Evolutionary conservation across 2,113 vertebrate species (phyloP).

Genomic region (Ctenodactylus gundi): DNA sequence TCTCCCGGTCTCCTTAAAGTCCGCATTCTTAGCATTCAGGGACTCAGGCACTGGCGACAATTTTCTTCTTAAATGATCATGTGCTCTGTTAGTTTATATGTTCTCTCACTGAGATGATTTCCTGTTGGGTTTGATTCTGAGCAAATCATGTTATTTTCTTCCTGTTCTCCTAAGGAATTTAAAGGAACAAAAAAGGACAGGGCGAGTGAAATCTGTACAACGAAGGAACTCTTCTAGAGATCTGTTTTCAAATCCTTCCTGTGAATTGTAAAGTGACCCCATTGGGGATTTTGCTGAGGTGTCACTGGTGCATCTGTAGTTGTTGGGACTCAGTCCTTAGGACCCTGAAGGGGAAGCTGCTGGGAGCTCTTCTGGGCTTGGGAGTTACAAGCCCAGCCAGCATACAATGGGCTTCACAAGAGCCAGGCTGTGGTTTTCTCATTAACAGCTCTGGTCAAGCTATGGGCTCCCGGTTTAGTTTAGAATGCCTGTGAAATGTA

Average conservation of each 20-base stretch:
- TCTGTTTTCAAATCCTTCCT: background rate
- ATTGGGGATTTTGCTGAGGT: background rate
- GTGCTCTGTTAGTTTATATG: background rate
- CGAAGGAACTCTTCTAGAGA: background rate
- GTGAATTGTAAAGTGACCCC: background rate
- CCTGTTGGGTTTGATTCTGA: constrained; percentile 20
- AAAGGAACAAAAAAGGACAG: background rate
- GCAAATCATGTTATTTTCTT: constrained; percentile 4
- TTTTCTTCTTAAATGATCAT: constrained; percentile 17
- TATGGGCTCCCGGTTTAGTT: constrained; percentile 43
- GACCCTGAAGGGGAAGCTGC: background rate
- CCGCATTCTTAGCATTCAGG: background rate
- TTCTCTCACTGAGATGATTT: background rate
- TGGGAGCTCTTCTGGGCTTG: background rate
- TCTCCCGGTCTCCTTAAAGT: background rate
- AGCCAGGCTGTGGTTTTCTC: constrained; percentile 75
- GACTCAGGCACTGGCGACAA: background rate
- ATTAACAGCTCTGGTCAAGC: constrained; percentile 58
- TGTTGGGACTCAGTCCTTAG: background rate
- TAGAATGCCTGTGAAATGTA: constrained; percentile 61
- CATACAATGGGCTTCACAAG: constrained; percentile 48
- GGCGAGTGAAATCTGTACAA: background rate
- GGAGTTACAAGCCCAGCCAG: constrained; percentile 22
- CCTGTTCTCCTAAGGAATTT: background rate
- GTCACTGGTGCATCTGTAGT: background rate